A percentile compares a stretch with the other conserved stretches of the same genome.
phyloP scores from a whole-genome alignment of 2,797 vertebrate species.

The Manis crassicaudata region DNA sequence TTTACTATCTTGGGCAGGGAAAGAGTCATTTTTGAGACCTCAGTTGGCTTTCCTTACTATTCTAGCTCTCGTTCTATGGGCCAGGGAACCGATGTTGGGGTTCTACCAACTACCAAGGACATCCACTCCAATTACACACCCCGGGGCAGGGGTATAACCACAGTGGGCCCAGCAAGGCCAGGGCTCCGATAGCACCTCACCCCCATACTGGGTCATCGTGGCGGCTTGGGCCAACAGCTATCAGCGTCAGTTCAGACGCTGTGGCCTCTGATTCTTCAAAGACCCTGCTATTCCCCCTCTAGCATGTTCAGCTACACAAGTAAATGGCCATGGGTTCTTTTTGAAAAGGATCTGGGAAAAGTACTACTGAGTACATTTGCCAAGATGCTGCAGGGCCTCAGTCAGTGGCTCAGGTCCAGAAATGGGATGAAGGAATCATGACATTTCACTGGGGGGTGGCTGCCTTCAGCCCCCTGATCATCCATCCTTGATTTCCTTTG shows the following conservation, averaged over 20 bases:
- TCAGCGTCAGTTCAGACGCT: not conserved
- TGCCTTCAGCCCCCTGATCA: not conserved
- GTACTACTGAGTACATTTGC: not conserved
- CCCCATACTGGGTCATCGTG: too few relatives aligned
- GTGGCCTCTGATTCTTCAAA: not conserved
- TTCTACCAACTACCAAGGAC: not conserved
- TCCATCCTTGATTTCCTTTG: slow-evolving; percentile 28
- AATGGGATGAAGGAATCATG: not conserved
- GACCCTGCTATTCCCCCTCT: not conserved
- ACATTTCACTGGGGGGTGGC: not conserved
- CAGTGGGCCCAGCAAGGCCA: not conserved
- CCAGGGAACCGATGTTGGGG: not conserved
- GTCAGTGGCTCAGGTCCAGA: not conserved
- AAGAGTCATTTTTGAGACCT: not conserved
- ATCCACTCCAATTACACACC: not conserved
- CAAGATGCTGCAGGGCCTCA: not conserved
- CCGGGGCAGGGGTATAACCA: not conserved
- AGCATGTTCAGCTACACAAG: not conserved
- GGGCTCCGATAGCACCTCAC: not conserved
- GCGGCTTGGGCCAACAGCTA: not conserved
- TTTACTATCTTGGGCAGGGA: not conserved
- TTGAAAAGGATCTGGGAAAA: not conserved
- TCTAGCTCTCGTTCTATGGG: not conserved
- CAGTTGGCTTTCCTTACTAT: not conserved
- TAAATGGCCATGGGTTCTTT: not conserved